A percentile compares a stretch with the other conserved stretches of the same genome.
Conservation (phyloP, 1,140 invertebrate genomes). For the Scaptomyza montana region DNA sequence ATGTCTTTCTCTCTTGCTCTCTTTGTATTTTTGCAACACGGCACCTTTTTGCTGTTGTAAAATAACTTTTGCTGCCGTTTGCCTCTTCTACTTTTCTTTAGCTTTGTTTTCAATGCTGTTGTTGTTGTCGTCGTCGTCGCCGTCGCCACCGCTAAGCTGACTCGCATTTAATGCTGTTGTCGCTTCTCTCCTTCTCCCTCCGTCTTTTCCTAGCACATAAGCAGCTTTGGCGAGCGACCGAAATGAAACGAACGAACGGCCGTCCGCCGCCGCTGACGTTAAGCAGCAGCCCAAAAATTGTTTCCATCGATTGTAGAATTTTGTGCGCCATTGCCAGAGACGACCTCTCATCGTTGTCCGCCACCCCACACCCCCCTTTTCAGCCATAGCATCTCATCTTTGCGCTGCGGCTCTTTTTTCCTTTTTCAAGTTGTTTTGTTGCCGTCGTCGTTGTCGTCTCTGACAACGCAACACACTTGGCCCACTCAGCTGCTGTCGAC, state of each 20-base stretch:
- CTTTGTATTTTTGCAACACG: conserved; percentile 41
- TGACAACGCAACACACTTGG: conserved; percentile 42
- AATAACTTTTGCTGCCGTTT: conserved; percentile 52
- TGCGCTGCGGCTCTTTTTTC: conserved; percentile 59
- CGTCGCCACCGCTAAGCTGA: conserved; percentile 30
- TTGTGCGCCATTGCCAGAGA: conserved; percentile 31
- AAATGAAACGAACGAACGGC: conserved; percentile 32
- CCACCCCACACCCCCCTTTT: neutral
- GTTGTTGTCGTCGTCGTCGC: conserved; percentile 13
- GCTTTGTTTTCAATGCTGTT: conserved; percentile 24
- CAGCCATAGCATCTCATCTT: conserved; percentile 21
- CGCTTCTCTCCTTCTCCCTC: neutral
- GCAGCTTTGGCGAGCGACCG: conserved; percentile 38
- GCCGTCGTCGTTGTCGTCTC: conserved; percentile 33
- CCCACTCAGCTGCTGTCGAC: conserved; percentile 44
- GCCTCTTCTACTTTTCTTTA: conserved; percentile 32
- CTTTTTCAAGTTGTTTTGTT: conserved; percentile 69
- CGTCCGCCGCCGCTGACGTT: conserved; percentile 11
- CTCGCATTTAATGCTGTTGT: conserved; percentile 46
- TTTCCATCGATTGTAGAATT: conserved; percentile 57
- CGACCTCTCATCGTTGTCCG: neutral
- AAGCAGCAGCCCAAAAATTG: conserved; percentile 45
- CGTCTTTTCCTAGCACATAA: conserved; percentile 11
- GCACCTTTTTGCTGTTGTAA: conserved; percentile 34
- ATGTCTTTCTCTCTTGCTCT: conserved; percentile 11